These are phyloP conservation scores for Sprattus sprattus DNA, from an alignment of 2,113 vertebrate species.

Conservation along the genomic window DNA sequence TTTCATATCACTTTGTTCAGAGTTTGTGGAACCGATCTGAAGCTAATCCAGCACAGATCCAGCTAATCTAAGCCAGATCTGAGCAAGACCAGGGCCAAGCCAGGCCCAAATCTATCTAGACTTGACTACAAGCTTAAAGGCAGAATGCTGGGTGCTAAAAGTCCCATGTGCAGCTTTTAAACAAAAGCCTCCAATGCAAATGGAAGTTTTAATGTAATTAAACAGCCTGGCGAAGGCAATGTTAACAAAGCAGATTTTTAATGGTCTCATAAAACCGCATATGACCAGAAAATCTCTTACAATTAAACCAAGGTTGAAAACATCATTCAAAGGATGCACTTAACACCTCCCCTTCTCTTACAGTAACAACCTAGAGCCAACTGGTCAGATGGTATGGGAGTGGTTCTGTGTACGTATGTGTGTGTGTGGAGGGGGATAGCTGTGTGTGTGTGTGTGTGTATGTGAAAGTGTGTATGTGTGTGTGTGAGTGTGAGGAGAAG, in stretches of 20 bases:
- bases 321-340: neutral
- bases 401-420: neutral
- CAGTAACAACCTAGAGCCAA: neutral
- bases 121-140: neutral
- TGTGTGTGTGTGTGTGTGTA: conserved; percentile 16
- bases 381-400: neutral
- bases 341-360: neutral
- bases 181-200: neutral
- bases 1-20: too few relatives aligned
- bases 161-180: neutral
- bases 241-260: neutral
- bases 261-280: neutral
- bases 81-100: too few relatives aligned
- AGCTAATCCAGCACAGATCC: too few relatives aligned
- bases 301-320: neutral
- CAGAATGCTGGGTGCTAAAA: neutral
- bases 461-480: neutral
- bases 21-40: too few relatives aligned
- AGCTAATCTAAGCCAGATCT: too few relatives aligned
- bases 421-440: neutral
- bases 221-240: neutral
- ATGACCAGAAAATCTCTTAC: neutral
- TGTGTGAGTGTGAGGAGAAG: neutral
- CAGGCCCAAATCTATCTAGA: too few relatives aligned
- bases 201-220: neutral